These are phyloP conservation scores for Brachyhypopomus gauderio DNA, from an alignment of 2,113 vertebrate species.

Conservation along the genomic window DNA sequence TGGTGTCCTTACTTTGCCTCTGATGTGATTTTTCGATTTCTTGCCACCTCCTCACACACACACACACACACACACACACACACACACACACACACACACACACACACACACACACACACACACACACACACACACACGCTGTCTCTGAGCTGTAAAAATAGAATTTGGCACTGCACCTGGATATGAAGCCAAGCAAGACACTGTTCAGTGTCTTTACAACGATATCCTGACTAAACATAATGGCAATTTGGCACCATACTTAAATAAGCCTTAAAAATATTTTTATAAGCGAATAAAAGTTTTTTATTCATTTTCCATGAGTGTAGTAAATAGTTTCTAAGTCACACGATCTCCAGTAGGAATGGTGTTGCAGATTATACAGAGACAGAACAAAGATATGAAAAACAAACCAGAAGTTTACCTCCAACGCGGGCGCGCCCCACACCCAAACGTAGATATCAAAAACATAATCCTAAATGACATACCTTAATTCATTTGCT, in stretches of 20 bases:
- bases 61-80: constrained; percentile 48
- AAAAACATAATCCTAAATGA: constrained; percentile 12
- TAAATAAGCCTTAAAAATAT: too few species aligned
- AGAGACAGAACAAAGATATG: too few species aligned
- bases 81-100: constrained; percentile 35
- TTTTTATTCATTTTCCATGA: too few species aligned
- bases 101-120: constrained; percentile 25
- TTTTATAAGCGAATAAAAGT: too few species aligned
- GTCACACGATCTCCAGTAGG: too few species aligned
- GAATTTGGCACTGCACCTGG: constrained; percentile 55
- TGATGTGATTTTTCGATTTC: constrained; percentile 59
- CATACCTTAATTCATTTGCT: constrained; percentile 57
- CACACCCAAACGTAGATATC: constrained; percentile 22
- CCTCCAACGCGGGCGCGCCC: too few species aligned
- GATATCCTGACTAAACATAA: neutral
- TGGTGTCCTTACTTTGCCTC: constrained; percentile 60
- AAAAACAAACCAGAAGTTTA: too few species aligned
- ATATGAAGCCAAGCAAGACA: constrained; percentile 21
- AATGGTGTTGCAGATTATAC: too few species aligned
- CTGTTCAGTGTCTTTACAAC: neutral
- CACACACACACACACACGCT: constrained; percentile 49
- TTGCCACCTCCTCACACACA: constrained; percentile 10
- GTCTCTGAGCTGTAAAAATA: constrained; percentile 46
- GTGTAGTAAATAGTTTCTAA: too few species aligned
- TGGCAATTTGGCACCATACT: too few species aligned